Evolutionary conservation across 1,140 invertebrate species (phyloP).

Genomic region (Pseudomyrmex flavicornis): DNA sequence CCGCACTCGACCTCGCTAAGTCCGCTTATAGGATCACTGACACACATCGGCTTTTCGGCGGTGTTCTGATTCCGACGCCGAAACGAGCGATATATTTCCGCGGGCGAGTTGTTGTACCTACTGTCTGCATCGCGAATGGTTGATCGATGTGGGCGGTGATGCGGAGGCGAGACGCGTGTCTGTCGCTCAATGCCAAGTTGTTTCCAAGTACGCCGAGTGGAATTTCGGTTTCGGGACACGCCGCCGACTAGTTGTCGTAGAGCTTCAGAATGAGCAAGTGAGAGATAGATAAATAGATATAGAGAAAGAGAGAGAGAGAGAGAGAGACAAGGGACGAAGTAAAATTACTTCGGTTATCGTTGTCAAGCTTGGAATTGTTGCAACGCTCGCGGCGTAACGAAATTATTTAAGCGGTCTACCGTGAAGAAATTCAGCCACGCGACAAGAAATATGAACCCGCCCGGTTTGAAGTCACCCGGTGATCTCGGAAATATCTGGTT

Average conservation of each 20-base stretch:
- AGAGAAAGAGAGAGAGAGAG: neutral
- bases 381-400: slow-evolving; percentile 28
- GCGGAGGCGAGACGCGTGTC: slow-evolving; percentile 53
- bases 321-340: neutral
- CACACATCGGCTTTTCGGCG: slow-evolving; percentile 54
- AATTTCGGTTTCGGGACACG: slow-evolving; percentile 52
- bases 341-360: slow-evolving; percentile 56
- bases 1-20: slow-evolving; percentile 18
- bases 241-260: slow-evolving; percentile 46
- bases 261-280: neutral
- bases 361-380: slow-evolving; percentile 51
- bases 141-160: slow-evolving; percentile 55
- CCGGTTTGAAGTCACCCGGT: neutral
- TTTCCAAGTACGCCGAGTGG: slow-evolving; percentile 57
- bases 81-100: slow-evolving; percentile 31
- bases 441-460: slow-evolving; percentile 20
- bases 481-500: neutral
- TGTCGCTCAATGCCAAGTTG: slow-evolving; percentile 62
- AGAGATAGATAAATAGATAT: slow-evolving; percentile 1
- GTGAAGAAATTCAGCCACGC: slow-evolving; percentile 47
- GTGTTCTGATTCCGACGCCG: slow-evolving; percentile 39
- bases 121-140: slow-evolving; percentile 21
- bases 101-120: slow-evolving; percentile 25
- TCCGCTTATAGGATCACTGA: slow-evolving; percentile 46
- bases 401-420: slow-evolving; percentile 54